These are phyloP conservation scores for Tiliacea citrago DNA, from an alignment of 2,888 invertebrate species.

Conservation along the genomic window DNA sequence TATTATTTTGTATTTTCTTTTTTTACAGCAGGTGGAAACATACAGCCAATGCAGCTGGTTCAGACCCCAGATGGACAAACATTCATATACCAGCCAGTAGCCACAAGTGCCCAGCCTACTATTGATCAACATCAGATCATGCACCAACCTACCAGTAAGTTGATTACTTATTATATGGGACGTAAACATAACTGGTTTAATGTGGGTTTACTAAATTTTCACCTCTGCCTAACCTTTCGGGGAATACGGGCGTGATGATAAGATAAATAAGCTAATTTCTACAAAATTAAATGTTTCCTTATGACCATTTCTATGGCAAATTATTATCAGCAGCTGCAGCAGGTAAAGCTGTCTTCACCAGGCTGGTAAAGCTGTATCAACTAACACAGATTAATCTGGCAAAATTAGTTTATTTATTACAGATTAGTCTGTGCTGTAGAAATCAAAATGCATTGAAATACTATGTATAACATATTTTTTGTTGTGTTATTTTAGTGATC, in stretches of 20 bases:
- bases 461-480: not conserved
- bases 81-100: constrained; percentile 95
- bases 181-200: no score
- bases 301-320: not conserved
- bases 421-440: not conserved
- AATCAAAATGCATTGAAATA: not conserved
- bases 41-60: constrained; percentile 97
- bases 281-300: not conserved
- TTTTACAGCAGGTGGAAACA: constrained; percentile 91
- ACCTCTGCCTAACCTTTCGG: no score
- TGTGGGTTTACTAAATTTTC: no score
- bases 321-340: not conserved
- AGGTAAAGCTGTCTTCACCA: not conserved
- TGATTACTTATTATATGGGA: not conserved
- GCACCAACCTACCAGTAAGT: constrained; percentile 88
- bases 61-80: constrained; percentile 98
- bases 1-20: no score
- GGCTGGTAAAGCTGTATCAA: not conserved
- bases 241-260: not conserved
- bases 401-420: not conserved
- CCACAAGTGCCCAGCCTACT: constrained; percentile 78
- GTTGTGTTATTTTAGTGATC: constrained; percentile 88
- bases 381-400: not conserved
- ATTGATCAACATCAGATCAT: constrained; percentile 87
- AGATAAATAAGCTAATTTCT: not conserved